phyloP scores from a whole-genome alignment of 1,140 invertebrate genomes.

The Tetragnatha versicolor region DNA sequence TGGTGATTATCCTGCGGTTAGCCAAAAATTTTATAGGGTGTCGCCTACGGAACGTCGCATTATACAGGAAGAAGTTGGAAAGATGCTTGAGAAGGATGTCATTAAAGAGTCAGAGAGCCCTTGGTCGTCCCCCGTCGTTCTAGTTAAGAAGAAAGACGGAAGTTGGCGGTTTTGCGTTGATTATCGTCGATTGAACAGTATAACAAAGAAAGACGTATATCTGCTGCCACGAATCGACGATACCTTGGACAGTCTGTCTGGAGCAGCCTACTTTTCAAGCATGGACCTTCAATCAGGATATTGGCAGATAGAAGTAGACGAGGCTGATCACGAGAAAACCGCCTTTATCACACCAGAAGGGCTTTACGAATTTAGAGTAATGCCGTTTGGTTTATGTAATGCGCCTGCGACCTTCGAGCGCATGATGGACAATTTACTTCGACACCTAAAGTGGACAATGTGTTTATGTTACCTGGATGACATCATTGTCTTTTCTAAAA shows the following conservation, averaged over 20 bases:
- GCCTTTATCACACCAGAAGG: slow-evolving; percentile 64
- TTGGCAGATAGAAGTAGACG: slow-evolving; percentile 64
- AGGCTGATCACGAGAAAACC: slow-evolving; percentile 63
- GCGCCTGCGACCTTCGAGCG: slow-evolving; percentile 64
- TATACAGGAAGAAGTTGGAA: too few species aligned
- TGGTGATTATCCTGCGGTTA: neutral
- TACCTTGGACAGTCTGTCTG: neutral
- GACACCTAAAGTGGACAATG: neutral
- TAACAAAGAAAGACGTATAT: slow-evolving; percentile 65
- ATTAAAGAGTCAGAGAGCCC: slow-evolving; percentile 62
- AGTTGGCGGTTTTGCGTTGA: slow-evolving; percentile 64
- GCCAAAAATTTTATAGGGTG: neutral
- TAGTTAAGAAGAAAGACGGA: slow-evolving; percentile 66
- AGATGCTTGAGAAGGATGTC: slow-evolving; percentile 62
- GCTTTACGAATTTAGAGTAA: slow-evolving; percentile 62
- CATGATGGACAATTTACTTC: slow-evolving; percentile 33
- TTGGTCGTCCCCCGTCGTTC: slow-evolving; percentile 65
- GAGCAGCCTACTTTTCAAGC: neutral
- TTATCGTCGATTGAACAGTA: slow-evolving; percentile 65
- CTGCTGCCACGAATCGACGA: slow-evolving; percentile 59
- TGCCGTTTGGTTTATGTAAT: slow-evolving; percentile 66
- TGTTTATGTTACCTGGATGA: slow-evolving; percentile 51
- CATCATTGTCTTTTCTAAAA: slow-evolving; percentile 32
- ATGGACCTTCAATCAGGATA: slow-evolving; percentile 58
- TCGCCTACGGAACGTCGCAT: too few species aligned